Conservation (phyloP, 2,113 vertebrate species). For the Campylorhamphus procurvoides region DNA sequence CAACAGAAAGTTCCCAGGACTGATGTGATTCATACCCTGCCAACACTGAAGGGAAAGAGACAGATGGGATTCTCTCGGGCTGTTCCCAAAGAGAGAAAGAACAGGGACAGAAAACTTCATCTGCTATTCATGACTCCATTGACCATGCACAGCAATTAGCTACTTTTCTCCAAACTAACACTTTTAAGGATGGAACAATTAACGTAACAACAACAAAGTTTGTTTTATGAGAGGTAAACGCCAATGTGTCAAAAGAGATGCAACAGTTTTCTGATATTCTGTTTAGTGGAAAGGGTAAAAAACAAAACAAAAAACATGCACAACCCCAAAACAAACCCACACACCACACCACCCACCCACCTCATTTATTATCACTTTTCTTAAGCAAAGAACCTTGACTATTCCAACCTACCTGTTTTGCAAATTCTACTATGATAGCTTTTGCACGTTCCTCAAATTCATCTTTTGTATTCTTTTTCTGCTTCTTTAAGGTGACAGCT, state of each 20-base stretch:
- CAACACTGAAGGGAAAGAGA: background rate
- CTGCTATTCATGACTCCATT: background rate
- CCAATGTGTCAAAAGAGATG: background rate
- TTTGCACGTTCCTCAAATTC: conserved; percentile 95
- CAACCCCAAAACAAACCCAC: background rate
- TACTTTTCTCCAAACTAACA: background rate
- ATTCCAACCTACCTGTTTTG: conserved; percentile 86
- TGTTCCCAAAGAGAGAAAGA: background rate
- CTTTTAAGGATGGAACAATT: background rate
- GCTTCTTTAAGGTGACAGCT: conserved; percentile 92
- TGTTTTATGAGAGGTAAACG: background rate
- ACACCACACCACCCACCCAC: background rate
- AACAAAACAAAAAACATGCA: background rate
- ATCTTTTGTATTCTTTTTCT: conserved; percentile 98
- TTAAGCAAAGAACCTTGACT: background rate
- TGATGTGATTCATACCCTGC: background rate
- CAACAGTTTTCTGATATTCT: background rate
- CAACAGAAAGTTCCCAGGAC: background rate
- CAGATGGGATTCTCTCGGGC: background rate
- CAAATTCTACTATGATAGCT: conserved; percentile 93
- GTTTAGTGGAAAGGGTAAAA: background rate
- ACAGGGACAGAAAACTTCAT: background rate
- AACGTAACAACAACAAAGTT: background rate
- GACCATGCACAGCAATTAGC: background rate
- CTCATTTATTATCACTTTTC: background rate